Evolutionary conservation across 2,797 vertebrate genomes (phyloP), one percentile per base, ranked within the genome.

Genomic region (Enteromius paludinosus): DNA sequence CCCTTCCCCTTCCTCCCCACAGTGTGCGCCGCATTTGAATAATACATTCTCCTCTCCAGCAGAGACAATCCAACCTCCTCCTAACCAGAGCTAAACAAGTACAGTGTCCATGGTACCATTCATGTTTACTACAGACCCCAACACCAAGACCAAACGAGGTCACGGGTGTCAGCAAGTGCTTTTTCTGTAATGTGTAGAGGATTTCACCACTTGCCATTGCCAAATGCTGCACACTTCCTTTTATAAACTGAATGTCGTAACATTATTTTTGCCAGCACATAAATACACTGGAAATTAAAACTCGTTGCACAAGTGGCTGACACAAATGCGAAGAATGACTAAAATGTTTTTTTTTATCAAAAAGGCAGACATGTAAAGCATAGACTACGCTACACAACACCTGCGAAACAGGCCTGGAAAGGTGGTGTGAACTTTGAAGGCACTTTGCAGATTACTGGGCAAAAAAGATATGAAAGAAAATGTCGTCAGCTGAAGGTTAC

Each of bases 1-100:
- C 49, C 88, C 89, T 88, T 90, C 91, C 88, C 91, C 87, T 85
- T 86, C 73, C 49, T 83, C 72, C 81, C 49, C 61, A 73, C 82
- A 88, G 87, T 85, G 86, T 87, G 84, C 84, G 84, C 86, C 69
- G 33, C 83, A 87, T 91, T 88, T 93, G 91, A 93, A 94, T 94
- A 93, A 93, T 91, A 91, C 90, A 92, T 93, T 66, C 68, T 69
- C 81, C 52, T 85, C 77, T 87, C 87, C 90, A 88, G 82, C 89
- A 89, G 88, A 85, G 90, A 87, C 83, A 87, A 56, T 82, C 54
- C 68, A 78, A 74, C 59, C 82, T 85, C 84, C 65, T 56, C 43
- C 10, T 86, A 81, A 78, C 79, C 81, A 74, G 47, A 81, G 70
- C 78, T 84, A 88, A 85, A 87, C 85, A 90, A 89, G 87, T 85